phyloP scores from a whole-genome alignment of 2,113 vertebrate genomes.

The Gila orcuttii region DNA sequence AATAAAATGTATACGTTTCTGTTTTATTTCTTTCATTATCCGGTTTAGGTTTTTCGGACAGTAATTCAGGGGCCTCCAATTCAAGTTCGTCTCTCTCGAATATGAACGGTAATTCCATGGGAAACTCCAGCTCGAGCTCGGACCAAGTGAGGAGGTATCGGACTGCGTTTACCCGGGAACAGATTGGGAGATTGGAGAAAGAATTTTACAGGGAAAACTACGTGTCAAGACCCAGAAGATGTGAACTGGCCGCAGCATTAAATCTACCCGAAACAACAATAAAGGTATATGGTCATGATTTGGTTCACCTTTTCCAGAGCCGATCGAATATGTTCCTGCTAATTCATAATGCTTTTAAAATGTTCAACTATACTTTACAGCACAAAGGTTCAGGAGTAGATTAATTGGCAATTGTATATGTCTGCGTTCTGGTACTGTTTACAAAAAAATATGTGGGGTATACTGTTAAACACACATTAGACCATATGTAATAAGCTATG shows the following conservation, averaged over 20 bases:
- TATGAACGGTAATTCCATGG: constrained; percentile 82
- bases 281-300: constrained; percentile 79
- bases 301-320: neutral
- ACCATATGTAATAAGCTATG: too few species aligned
- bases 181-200: constrained; percentile 88
- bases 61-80: constrained; percentile 83
- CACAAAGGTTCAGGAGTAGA: too few species aligned
- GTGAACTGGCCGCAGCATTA: constrained; percentile 93
- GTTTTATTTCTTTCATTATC: neutral
- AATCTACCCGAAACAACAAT: constrained; percentile 98
- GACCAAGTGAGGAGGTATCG: constrained; percentile 90
- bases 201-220: constrained; percentile 95
- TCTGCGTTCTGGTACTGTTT: neutral
- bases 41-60: constrained; percentile 84
- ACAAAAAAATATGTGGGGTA: neutral
- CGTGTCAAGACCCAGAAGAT: constrained; percentile 91
- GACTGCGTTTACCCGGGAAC: constrained; percentile 90
- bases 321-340: neutral
- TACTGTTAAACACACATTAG: neutral
- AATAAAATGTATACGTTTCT: neutral
- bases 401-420: neutral
- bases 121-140: constrained; percentile 82
- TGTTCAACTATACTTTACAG: neutral
- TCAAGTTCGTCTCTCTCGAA: constrained; percentile 79
- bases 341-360: neutral